Evolutionary conservation across 1,140 invertebrate genomes (phyloP).

Genomic region (Drusus annulatus): DNA sequence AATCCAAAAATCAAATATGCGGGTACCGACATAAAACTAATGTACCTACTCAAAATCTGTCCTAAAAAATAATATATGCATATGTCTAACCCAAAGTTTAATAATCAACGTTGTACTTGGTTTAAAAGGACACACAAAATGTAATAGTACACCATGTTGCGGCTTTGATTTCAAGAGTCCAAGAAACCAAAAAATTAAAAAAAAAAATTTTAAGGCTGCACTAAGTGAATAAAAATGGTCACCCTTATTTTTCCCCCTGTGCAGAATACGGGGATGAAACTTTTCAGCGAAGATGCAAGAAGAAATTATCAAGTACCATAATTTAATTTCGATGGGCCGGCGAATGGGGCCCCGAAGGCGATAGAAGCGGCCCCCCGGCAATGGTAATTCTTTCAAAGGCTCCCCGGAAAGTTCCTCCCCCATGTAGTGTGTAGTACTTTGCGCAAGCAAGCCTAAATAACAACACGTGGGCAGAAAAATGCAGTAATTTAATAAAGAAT

Average conservation of each 20-base stretch:
- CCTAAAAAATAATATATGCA: too few relatives aligned
- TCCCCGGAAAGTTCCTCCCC: slow-evolving; percentile 26
- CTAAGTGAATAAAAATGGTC: too few relatives aligned
- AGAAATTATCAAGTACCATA: slow-evolving; percentile 55
- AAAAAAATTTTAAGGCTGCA: too few relatives aligned
- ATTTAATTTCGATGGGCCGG: slow-evolving; percentile 50
- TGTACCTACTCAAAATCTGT: too few relatives aligned
- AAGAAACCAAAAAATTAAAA: too few relatives aligned
- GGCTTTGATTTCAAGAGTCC: too few relatives aligned
- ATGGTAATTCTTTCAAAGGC: slow-evolving; percentile 48
- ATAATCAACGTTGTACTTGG: too few relatives aligned
- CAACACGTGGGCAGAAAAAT: not conserved
- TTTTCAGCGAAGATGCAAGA: slow-evolving; percentile 48
- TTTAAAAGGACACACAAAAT: too few relatives aligned
- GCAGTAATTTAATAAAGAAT: not conserved
- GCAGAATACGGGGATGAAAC: slow-evolving; percentile 23
- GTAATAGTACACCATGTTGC: too few relatives aligned
- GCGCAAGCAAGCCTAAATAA: not conserved
- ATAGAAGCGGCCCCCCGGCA: slow-evolving; percentile 3
- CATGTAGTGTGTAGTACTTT: not conserved
- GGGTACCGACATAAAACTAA: too few relatives aligned
- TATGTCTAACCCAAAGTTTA: too few relatives aligned
- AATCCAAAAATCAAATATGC: too few relatives aligned
- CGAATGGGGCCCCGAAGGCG: not conserved
- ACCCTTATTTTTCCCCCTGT: not conserved